Base-by-base conservation (phyloP, 2,888 invertebrate species). In the Rotaria socialis region DNA sequence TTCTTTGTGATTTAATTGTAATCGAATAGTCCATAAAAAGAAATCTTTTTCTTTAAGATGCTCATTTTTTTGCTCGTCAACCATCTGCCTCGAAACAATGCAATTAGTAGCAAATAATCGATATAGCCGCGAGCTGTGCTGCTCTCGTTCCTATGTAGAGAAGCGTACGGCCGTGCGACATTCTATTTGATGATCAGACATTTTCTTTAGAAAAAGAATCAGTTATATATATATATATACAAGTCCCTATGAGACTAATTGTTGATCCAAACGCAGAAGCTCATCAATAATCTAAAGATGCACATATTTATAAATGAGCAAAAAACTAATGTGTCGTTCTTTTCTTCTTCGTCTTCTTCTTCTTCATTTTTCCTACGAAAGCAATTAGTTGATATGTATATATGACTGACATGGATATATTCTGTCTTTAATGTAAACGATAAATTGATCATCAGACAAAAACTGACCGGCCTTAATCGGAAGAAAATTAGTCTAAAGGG, bases 341-440 rank as follows among this genome's bases (percentile, higher is more conserved):
- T 27, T n/a, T n/a, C n/a, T n/a, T n/a, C n/a, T n/a, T n/a, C n/a
- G n/a, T n/a, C 10, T 27, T 67, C 27, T 67, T 35, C 35, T 35
- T 35, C 35, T 35, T 35, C 35, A 1, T 27, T 27, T 60, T 60
- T 60, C 27, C 35, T 67, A 14, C 35, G 67, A 67, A 67, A 41
- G 67, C 67, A 67, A 67, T 67, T 67, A 67, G 67, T 67, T 41
- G 67, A 67, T 41, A 67, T 67, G 35, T 67, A 67, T 67, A 41
- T 67, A 41, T 41, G 67, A 80, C 43, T 80, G 80, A 80, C 80
- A 80, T 80, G 80, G 67, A 67, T 67, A 67, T 67, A 35, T 67
- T 67, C 80, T 80, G 80, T 47, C 80, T 43, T 75, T 80, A 80
- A 80, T 80, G 80, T 80, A 80, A 80, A 80, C 80, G 80, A 80